Percentiles rank a stretch among this genome's conserved stretches.
Evolutionary conservation across 92 coral and sea anemone species (phyloP).

Genomic region (Heliopora coerulea): DNA sequence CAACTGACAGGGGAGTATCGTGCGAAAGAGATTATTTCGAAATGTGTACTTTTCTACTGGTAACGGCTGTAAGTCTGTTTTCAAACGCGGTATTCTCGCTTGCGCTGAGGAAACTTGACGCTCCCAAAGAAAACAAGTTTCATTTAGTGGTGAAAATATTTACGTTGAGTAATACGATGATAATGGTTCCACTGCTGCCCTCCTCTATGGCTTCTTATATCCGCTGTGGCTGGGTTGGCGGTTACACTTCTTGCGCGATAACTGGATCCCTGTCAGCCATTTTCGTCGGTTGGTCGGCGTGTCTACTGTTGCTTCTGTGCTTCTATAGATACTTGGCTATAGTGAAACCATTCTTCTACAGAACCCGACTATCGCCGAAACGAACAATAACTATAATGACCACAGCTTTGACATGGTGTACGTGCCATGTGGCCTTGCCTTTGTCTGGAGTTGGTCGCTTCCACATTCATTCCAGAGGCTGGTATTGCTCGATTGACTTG

Average conservation of each 20-base stretch:
- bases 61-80: conserved; percentile 24
- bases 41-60: conserved; percentile 24
- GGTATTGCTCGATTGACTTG: conserved; percentile 73
- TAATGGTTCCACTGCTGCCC: conserved; percentile 66
- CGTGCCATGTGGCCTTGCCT: conserved; percentile 65
- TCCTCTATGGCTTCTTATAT: conserved; percentile 61
- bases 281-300: conserved; percentile 79
- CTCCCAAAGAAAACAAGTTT: conserved; percentile 60
- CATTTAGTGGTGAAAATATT: conserved; percentile 76
- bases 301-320: conserved; percentile 67
- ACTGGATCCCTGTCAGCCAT: conserved; percentile 73
- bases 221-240: conserved; percentile 75
- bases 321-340: conserved; percentile 76
- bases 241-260: conserved; percentile 57
- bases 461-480: conserved; percentile 62
- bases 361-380: conserved; percentile 60
- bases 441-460: conserved; percentile 68
- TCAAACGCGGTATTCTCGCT: conserved; percentile 65
- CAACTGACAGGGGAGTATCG: neutral
- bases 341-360: conserved; percentile 71
- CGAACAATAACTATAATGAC: conserved; percentile 56
- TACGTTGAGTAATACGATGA: conserved; percentile 62
- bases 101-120: conserved; percentile 74
- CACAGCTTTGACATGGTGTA: conserved; percentile 62
- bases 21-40: conserved; percentile 27